Evolutionary conservation across 2,113 vertebrate species (phyloP), one percentile per base, ranked within the genome.

Genomic region (Mirounga angustirostris): DNA sequence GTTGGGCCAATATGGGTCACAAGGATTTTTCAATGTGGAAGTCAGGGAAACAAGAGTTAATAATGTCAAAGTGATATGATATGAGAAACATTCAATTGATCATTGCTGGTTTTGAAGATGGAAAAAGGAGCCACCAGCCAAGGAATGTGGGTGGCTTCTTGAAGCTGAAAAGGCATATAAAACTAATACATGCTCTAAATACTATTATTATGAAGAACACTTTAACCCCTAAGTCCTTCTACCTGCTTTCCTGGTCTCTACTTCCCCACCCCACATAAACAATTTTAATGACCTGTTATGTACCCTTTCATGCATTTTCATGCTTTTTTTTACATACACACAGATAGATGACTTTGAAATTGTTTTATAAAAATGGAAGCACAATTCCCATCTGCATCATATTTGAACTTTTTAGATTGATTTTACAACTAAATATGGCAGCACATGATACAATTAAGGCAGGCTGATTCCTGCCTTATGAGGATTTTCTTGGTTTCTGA

Each of bases 311-410:
- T 91, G 5, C 1, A 56, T 65, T 86, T 92, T 79, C 56, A 79
- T 50, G 28, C 52, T 67, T 65, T 65, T 65, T 30, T 65, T 65
- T 65, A 33, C 63, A 65, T 65, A 16, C 22, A 26, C 7, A 63
- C 19, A 52, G 30, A 22, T 2, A 40, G 24, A 73, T 58, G 14
- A 76, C 74, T 95, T 93, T 63, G 52, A 82, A 78, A 86, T 85
- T 74, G 76, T 71, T 94, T 69, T 81, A 6, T 88, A 50, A 81
- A 76, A 89, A 84, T 36, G 46, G 76, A 95, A 86, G n/a, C 33
- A 84, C 9, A 16, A 5, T 91, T 93, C 14, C 26, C 16, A 54
- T 87, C 86, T 96, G 52, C 13, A 95, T 82, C 50, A 59, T 43
- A 92, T 11, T 26, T 92, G 26, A 76, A 83, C 10, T 56, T 95